Percentiles rank a stretch among this genome's conserved stretches.
Evolutionary conservation across 2,888 invertebrate species (phyloP).

Genomic region (Cephus rjabovi): DNA sequence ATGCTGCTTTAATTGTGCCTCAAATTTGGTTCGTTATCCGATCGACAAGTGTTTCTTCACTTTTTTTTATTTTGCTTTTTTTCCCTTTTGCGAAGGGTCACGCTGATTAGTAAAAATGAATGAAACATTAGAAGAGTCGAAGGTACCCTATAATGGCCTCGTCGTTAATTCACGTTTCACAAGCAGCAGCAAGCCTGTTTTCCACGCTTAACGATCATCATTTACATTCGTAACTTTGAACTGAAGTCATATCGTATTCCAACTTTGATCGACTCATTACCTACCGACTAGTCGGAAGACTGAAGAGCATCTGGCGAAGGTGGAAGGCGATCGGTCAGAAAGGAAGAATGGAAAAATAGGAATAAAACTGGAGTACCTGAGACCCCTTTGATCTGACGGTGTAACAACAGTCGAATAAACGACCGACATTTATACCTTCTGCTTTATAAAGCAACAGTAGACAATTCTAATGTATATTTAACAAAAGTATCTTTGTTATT

Average conservation of each 20-base stretch:
- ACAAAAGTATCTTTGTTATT: background rate
- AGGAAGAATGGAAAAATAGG: background rate
- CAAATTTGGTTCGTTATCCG: background rate
- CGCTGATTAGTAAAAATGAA: background rate
- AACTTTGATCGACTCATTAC: constrained; percentile 30
- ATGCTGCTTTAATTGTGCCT: background rate
- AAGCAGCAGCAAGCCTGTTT: background rate
- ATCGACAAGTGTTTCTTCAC: background rate
- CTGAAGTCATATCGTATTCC: background rate
- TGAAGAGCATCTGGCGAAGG: background rate
- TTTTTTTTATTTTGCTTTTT: background rate
- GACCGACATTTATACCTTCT: background rate
- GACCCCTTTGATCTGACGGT: background rate
- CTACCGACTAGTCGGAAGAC: background rate
- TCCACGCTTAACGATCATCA: background rate
- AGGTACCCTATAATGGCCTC: background rate
- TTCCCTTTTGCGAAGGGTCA: background rate
- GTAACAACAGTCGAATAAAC: background rate
- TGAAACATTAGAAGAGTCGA: background rate
- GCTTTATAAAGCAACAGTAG: background rate
- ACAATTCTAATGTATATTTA: background rate
- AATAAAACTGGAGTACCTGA: background rate
- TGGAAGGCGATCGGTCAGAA: background rate
- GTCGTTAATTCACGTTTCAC: constrained; percentile 1
- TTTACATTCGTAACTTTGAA: background rate